Evolutionary conservation across 2,797 vertebrate species (phyloP), one percentile per base, ranked within the genome.

Genomic region (Onychomys leucogaster): DNA sequence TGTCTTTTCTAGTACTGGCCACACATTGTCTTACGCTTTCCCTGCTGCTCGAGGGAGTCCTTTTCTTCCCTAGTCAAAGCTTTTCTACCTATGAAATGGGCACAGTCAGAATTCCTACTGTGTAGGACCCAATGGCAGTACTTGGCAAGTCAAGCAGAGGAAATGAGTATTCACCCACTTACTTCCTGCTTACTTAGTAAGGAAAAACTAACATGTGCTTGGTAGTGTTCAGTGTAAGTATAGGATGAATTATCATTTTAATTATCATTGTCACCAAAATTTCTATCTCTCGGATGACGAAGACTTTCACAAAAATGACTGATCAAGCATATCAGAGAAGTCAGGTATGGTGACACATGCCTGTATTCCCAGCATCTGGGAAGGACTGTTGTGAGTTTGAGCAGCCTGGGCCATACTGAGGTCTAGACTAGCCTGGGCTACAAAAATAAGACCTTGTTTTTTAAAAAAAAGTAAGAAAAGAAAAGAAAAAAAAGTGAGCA

Each of bases 181-280:
- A 61, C 27, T 87, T 4, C n/a, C 63, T 32, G 1, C 27, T 3
- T 71, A 32, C 86, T 63, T 34, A 57, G 27, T 2, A 17, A 86
- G 61, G 73, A 96, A 75, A 89, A 83, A 57, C 86, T 75, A 21
- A 43, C 27, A 1, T 10, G 37, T 88, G n/a, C 16, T 67, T 76
- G 49, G 80, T 57, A 59, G 59, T 77, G 73, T 92, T 69, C 78
- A 57, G 5, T 67, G 1, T 25, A 34, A 65, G 19, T 27, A 2
- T 52, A 17, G 63, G 7, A 52, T 57, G n/a, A 86, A 49, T 71
- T 41, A 43, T 85, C 41, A 82, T 82, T 92, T 92, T 95, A 92
- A 80, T 88, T 76, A 52, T 91, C 49, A 77, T 78, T 55, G 0
- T 73, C 75, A n/a, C 65, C 17, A 46, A 32, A n/a, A 95, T 92